A percentile compares a stretch with the other conserved stretches of the same genome.
These are phyloP conservation scores for Siniperca chuatsi DNA, from an alignment of 2,113 vertebrate species.

Conservation along the genomic window DNA sequence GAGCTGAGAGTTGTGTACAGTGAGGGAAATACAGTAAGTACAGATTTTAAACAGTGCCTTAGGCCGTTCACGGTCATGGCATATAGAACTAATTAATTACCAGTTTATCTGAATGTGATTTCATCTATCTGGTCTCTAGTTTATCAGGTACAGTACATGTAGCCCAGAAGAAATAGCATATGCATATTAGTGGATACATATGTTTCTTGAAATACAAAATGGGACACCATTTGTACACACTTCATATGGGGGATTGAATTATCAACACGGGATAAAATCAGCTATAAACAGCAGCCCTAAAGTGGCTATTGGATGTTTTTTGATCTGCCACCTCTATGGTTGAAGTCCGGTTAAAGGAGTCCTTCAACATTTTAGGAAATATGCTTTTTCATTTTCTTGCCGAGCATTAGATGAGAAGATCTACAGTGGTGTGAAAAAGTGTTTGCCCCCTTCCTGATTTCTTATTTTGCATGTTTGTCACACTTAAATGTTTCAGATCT, in stretches of 20 bases:
- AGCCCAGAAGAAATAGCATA: not conserved
- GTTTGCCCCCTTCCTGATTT: no score
- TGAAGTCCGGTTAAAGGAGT: no score
- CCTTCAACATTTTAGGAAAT: no score
- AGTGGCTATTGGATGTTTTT: no score
- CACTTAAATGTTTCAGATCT: no score
- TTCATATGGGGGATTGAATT: not conserved
- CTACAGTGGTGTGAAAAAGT: no score
- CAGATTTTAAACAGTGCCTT: not conserved
- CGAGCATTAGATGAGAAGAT: no score
- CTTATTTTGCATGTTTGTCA: no score
- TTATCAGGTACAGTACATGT: not conserved
- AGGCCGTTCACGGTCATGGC: not conserved
- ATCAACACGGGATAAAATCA: not conserved
- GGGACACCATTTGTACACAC: not conserved
- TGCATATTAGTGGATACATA: not conserved
- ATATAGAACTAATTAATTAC: constrained; percentile 9
- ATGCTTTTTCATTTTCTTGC: no score
- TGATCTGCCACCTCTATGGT: no score
- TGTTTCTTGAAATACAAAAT: not conserved
- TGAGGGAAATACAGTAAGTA: not conserved
- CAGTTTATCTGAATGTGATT: constrained; percentile 3
- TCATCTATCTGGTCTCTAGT: not conserved
- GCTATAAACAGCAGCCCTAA: no score
- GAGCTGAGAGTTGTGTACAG: constrained; percentile 16